phyloP scores from a whole-genome alignment of 2,113 vertebrate species.

The Otocyon megalotis region DNA sequence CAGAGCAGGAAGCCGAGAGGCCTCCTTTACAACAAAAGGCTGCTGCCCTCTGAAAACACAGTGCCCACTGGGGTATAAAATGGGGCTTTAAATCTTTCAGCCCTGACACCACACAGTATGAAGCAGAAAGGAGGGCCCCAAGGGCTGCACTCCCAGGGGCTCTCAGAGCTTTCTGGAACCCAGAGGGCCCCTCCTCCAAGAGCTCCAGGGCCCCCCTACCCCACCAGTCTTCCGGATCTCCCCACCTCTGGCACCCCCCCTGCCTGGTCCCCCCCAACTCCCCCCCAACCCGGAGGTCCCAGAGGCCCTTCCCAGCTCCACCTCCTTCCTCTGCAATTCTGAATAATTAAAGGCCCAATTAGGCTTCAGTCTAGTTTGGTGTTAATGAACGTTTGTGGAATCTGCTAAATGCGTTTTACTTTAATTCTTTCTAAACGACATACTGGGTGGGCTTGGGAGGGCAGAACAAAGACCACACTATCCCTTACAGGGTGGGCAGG shows the following conservation, averaged over 20 bases:
- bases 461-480: neutral
- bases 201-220: neutral
- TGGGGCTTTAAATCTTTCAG: neutral
- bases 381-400: slow-evolving; percentile 36
- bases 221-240: too few species aligned
- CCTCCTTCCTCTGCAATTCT: neutral
- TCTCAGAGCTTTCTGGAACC: neutral
- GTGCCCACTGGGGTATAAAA: neutral
- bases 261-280: neutral
- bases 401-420: neutral
- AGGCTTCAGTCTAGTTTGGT: slow-evolving; percentile 26
- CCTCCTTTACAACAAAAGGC: neutral
- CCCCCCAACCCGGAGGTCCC: too few species aligned
- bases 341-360: slow-evolving; percentile 61
- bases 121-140: neutral
- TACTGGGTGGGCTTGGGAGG: neutral
- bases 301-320: rapidly evolving
- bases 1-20: neutral
- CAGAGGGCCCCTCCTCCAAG: neutral
- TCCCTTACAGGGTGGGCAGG: rapidly evolving
- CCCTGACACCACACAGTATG: neutral
- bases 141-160: neutral
- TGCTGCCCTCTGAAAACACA: neutral
- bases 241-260: neutral
- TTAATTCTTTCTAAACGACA: neutral